Percentiles rank a stretch among this genome's conserved stretches.
Evolutionary conservation across 2,888 invertebrate species (phyloP).

Genomic region (Phyto melanocephala): DNA sequence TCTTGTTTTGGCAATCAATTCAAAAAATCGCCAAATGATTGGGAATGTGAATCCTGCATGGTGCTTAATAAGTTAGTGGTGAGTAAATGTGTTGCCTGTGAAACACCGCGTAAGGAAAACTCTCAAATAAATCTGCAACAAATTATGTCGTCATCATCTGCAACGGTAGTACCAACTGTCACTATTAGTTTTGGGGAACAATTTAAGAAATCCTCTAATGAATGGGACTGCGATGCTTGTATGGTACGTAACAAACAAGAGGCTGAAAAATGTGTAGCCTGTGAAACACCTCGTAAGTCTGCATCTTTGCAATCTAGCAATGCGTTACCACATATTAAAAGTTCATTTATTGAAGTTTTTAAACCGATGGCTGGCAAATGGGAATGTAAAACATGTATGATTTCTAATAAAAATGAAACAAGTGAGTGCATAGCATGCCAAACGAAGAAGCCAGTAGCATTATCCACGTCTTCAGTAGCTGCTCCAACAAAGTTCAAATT

Average conservation of each 20-base stretch:
- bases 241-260: slow-evolving; percentile 81
- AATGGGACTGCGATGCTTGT: slow-evolving; percentile 85
- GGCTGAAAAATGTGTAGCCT: slow-evolving; percentile 80
- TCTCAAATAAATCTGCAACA: slow-evolving; percentile 29
- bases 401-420: slow-evolving; percentile 79
- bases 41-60: slow-evolving; percentile 85
- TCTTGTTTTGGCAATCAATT: slow-evolving; percentile 77
- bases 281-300: slow-evolving; percentile 78
- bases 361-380: slow-evolving; percentile 81
- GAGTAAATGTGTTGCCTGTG: slow-evolving; percentile 81
- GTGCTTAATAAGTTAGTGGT: slow-evolving; percentile 80
- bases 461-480: slow-evolving; percentile 45
- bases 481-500: slow-evolving; percentile 62
- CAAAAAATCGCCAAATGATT: slow-evolving; percentile 81
- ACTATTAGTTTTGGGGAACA: slow-evolving; percentile 68
- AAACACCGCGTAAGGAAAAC: slow-evolving; percentile 75
- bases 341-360: slow-evolving; percentile 78
- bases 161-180: neutral
- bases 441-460: slow-evolving; percentile 78
- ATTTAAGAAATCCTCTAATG: slow-evolving; percentile 81
- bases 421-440: slow-evolving; percentile 81
- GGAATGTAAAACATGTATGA: slow-evolving; percentile 82
- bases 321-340: slow-evolving; percentile 49
- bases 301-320: neutral
- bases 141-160: slow-evolving; percentile 11